A percentile compares a stretch with the other conserved stretches of the same genome.
These are phyloP conservation scores for Drosophila pseudoananassae DNA, from an alignment of 1,140 invertebrate species.

Conservation along the genomic window DNA sequence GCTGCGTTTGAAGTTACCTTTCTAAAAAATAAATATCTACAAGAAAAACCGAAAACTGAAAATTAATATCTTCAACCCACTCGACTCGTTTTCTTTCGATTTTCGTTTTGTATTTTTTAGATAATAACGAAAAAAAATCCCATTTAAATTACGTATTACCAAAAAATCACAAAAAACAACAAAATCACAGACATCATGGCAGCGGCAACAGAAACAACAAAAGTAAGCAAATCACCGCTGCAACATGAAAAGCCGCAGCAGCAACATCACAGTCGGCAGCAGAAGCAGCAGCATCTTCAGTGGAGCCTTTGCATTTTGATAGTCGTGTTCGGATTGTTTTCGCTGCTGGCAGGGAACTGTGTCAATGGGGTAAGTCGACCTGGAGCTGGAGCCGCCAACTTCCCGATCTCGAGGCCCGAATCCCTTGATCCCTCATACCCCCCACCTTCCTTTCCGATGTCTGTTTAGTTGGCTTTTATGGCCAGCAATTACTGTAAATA, in stretches of 20 bases:
- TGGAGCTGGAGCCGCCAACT: slow-evolving; percentile 8
- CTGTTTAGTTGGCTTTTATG: slow-evolving; percentile 23
- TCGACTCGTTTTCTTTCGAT: slow-evolving; percentile 54
- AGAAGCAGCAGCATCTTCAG: slow-evolving; percentile 40
- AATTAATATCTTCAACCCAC: slow-evolving; percentile 46
- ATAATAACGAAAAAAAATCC: slow-evolving; percentile 59
- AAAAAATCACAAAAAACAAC: slow-evolving; percentile 43
- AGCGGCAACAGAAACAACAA: slow-evolving; percentile 47
- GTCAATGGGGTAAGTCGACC: slow-evolving; percentile 81
- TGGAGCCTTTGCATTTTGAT: slow-evolving; percentile 47
- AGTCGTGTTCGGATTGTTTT: slow-evolving; percentile 68
- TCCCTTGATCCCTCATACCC: slow-evolving; percentile 9
- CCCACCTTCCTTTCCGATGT: slow-evolving; percentile 8
- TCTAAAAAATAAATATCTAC: slow-evolving; percentile 49
- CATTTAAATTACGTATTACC: slow-evolving; percentile 74
- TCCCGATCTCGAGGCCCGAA: slow-evolving; percentile 5
- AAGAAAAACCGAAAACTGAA: slow-evolving; percentile 22
- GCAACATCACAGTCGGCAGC: slow-evolving; percentile 41
- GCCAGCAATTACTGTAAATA: slow-evolving; percentile 41
- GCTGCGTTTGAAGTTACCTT: slow-evolving; percentile 56
- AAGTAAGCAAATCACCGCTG: slow-evolving; percentile 56
- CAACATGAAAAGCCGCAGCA: slow-evolving; percentile 47
- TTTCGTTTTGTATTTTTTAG: slow-evolving; percentile 65
- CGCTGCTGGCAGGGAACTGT: slow-evolving; percentile 74
- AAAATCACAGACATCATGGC: slow-evolving; percentile 74